Conservation (phyloP, 30 jellyfish, hydroid and myxozoan genomes). For the Turritopsis rubra region DNA sequence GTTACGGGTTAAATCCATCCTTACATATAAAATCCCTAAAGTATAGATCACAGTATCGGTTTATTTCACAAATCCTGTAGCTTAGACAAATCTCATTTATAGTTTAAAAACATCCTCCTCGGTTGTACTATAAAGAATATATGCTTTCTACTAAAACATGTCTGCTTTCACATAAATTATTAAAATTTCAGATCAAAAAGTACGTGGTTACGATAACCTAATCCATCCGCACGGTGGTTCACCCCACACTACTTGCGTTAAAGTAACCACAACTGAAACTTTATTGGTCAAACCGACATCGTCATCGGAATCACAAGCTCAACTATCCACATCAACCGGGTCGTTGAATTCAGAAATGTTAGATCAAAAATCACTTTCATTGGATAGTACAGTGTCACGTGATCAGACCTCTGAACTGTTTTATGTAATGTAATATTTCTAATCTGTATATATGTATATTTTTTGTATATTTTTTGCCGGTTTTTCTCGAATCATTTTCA, state of each 20-base stretch:
- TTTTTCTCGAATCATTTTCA: neutral
- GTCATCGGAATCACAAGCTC: neutral
- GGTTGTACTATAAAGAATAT: no score
- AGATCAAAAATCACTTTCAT: neutral
- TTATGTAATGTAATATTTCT: neutral
- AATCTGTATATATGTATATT: neutral
- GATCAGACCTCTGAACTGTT: neutral
- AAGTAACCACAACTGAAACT: conserved; percentile 7
- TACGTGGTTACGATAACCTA: conserved; percentile 37
- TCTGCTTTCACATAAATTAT: no score
- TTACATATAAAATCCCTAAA: no score
- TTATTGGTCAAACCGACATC: neutral
- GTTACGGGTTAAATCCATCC: no score
- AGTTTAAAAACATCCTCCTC: no score
- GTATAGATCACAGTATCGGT: no score
- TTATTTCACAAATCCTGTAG: no score
- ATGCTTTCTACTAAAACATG: no score
- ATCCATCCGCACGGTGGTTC: conserved; percentile 11
- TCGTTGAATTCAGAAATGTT: neutral
- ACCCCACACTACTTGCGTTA: conserved; percentile 48
- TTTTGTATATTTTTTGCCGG: neutral
- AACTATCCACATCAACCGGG: neutral
- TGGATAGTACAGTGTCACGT: neutral
- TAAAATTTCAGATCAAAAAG: no score
- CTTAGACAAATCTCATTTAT: no score